Evolutionary conservation across 2,113 vertebrate genomes (phyloP).

Genomic region (Channa maculata): DNA sequence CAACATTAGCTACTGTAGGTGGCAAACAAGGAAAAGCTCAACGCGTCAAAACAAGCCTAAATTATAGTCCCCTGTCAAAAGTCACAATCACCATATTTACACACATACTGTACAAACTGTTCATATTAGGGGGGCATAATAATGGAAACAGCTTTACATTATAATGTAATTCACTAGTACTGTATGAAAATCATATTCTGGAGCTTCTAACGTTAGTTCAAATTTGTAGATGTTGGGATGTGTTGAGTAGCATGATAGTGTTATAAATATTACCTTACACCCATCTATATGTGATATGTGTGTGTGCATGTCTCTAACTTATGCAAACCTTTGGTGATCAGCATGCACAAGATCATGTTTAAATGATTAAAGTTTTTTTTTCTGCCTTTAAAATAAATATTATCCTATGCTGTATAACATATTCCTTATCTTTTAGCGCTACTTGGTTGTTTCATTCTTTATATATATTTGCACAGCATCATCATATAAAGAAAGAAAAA

Average conservation of each 20-base stretch:
- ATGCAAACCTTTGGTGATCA: background rate
- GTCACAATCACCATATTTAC: too few relatives aligned
- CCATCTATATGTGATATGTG: background rate
- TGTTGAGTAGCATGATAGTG: background rate
- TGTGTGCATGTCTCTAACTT: background rate
- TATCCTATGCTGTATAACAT: background rate
- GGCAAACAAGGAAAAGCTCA: too few relatives aligned
- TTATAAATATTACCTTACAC: background rate
- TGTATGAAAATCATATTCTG: background rate
- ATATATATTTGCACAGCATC: slow-evolving; percentile 21
- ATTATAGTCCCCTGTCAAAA: too few relatives aligned
- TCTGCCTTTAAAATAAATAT: background rate
- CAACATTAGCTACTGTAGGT: too few relatives aligned
- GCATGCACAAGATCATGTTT: background rate
- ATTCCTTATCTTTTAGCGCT: background rate
- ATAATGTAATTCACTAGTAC: background rate
- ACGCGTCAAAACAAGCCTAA: background rate
- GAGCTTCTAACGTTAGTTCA: background rate
- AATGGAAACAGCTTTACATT: background rate
- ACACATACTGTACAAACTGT: background rate
- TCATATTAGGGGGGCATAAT: background rate
- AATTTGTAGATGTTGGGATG: background rate
- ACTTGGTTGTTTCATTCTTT: slow-evolving; percentile 16
- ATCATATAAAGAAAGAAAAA: slow-evolving; percentile 30
- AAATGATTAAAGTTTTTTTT: slow-evolving; percentile 4